These are phyloP conservation scores for Rhagonycha fulva DNA, from an alignment of 2,888 invertebrate genomes.

Conservation along the genomic window DNA sequence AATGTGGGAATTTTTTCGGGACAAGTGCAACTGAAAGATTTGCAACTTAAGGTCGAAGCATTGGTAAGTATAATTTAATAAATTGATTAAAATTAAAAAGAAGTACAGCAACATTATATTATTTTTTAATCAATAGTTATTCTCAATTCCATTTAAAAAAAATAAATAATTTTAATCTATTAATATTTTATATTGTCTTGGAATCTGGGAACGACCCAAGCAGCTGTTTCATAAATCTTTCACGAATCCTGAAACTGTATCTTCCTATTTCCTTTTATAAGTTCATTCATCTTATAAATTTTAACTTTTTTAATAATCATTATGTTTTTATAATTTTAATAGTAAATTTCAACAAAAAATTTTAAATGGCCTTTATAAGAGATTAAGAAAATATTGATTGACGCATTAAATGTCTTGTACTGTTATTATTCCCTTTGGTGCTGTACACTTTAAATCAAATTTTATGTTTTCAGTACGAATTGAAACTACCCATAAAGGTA, in stretches of 20 bases:
- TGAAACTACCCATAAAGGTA: slow-evolving; percentile 80
- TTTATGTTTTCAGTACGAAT: slow-evolving; percentile 68
- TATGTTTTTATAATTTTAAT: background rate
- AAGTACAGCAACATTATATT: background rate
- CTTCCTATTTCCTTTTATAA: too few species aligned
- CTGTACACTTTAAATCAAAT: background rate
- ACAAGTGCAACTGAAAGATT: slow-evolving; percentile 75
- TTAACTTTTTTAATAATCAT: too few species aligned
- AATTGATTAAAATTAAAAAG: background rate
- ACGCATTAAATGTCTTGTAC: too few species aligned
- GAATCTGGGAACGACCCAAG: background rate
- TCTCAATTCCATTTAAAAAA: background rate
- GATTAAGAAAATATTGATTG: too few species aligned
- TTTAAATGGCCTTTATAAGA: too few species aligned
- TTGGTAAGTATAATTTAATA: slow-evolving; percentile 63
- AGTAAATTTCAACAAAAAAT: background rate
- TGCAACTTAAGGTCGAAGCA: slow-evolving; percentile 80
- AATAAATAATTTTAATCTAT: background rate
- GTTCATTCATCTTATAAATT: too few species aligned
- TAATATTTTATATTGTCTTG: background rate
- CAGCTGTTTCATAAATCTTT: background rate
- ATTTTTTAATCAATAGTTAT: background rate
- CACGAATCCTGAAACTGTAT: background rate
- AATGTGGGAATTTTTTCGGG: slow-evolving; percentile 85
- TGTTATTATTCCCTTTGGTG: too few species aligned